Evolutionary conservation across 2,797 vertebrate genomes (phyloP), one percentile per base, ranked within the genome.

Genomic region (Echiichthys vipera): DNA sequence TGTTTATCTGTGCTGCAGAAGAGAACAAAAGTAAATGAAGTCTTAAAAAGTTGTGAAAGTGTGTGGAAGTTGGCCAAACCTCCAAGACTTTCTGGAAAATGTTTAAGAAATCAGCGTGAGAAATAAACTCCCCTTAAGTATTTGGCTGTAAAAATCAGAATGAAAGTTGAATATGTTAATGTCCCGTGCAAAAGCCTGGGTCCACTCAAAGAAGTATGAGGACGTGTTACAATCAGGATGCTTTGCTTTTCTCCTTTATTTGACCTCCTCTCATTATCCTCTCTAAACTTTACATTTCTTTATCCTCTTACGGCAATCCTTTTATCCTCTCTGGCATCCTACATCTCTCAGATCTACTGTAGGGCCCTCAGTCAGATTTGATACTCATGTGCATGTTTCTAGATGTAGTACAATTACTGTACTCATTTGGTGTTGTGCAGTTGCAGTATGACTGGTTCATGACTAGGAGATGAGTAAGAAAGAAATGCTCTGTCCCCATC

Each of bases 251-350:
- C 67, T 50, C 82, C 84, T 87, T 67, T 40, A 67, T 65, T 17
- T 81, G 80, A 84, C 86, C 83, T 85, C 54, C 64, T 56, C 73
- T 84, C 61, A 61, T 89, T 74, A 87, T 84, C 84, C 85, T 82
- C 83, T 85, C 79, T 72, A 65, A 82, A 75, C 78, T 81, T 73
- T 77, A 84, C 80, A 74, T 83, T 80, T 78, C 70, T 78, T 89
- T 81, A 92, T 91, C 87, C 77, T 89, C 88, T 92, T 89, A 89
- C 71, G 76, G 45, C n/a, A 88, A 91, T 89, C 87, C 79, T 57
- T 80, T 87, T 78, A 88, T 81, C 85, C 74, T 58, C 78, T 25
- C 57, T 12, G 17, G 72, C 81, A 65, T 80, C 70, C 84, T 76
- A 32, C 62, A 56, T 71, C 76, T 50, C 55, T 22, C 27, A 47